These are phyloP conservation scores for Chrysodeixis includens DNA, from an alignment of 2,888 invertebrate genomes.

Conservation along the genomic window DNA sequence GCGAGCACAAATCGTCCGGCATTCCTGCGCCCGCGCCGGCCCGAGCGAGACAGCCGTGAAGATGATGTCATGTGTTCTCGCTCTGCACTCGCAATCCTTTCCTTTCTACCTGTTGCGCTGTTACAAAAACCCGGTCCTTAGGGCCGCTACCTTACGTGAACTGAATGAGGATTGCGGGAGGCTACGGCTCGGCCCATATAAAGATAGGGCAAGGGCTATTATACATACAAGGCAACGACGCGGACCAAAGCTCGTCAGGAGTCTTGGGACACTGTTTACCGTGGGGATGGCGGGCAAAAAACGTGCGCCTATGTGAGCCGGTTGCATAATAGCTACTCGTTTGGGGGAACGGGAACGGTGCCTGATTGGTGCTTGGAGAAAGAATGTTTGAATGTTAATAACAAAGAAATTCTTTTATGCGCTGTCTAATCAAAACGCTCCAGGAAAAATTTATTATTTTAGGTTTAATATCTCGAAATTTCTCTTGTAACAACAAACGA, in stretches of 20 bases:
- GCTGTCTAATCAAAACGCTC: background rate
- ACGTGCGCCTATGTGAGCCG: conserved; percentile 77
- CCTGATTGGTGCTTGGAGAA: conserved; percentile 75
- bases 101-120: conserved; percentile 89
- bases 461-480: conserved; percentile 25
- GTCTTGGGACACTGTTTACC: conserved; percentile 80
- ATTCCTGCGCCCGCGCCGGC: conserved; percentile 83
- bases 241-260: conserved; percentile 71
- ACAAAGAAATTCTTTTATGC: background rate
- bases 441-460: background rate
- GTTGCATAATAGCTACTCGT: conserved; percentile 83
- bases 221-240: conserved; percentile 73
- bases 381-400: conserved; percentile 17
- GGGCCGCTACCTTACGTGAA: conserved; percentile 89
- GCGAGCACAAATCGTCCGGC: conserved; percentile 88
- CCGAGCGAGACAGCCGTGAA: conserved; percentile 76
- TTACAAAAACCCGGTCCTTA: conserved; percentile 89
- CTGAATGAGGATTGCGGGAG: conserved; percentile 88
- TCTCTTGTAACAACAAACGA: conserved; percentile 25
- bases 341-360: conserved; percentile 77
- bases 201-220: conserved; percentile 87
- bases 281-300: conserved; percentile 82
- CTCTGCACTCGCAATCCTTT: conserved; percentile 87
- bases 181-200: conserved; percentile 88
- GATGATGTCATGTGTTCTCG: conserved; percentile 74